Base-by-base conservation (phyloP, 2,888 invertebrate genomes). In the Dugesia japonica region DNA sequence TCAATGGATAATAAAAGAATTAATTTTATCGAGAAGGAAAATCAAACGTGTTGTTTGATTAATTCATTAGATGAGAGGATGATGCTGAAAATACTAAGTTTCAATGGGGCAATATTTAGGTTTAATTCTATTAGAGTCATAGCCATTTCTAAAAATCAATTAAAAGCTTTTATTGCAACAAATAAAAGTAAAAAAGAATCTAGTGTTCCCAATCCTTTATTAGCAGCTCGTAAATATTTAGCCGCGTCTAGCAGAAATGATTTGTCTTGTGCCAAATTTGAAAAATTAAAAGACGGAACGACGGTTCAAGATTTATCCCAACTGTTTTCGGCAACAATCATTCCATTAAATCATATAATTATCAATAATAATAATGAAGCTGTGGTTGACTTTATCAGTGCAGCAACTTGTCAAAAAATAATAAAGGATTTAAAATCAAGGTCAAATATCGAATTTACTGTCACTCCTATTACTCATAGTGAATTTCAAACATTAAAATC, bases 41-140 rank as follows among this genome's bases (percentile, higher is more conserved):
- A 56, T 1, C 56, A 56, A 4, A 56, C 4, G 4, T 56, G 23
- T 56, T 56, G 56, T 56, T 56, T 56, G n/a, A 56, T 56, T 23
- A 56, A n/a, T 56, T 4, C 56, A 20, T 20, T 23, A 56, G 56
- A 56, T 23, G 56, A 56, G 56, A 56, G 56, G n/a, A 56, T 56
- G 56, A 56, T 56, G 56, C 56, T 56, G n/a, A 56, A 56, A 56
- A 56, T 56, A 9, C n/a, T 56, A 7, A 56, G 56, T n/a, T 56
- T 56, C 23, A 56, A 56, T n/a, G 56, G 56, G 4, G n/a, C 56
- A 13, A 56, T 56, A 56, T 56, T 56, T 56, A 4, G 56, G n/a
- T 56, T 56, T n/a, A 56, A 56, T n/a, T 56, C 56, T n/a, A 56
- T 56, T 56, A n/a, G n/a, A 56, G 56, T 56, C 7, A 56, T n/a